phyloP scores from a whole-genome alignment of 2,888 invertebrate genomes.

The Escarpia spicata region DNA sequence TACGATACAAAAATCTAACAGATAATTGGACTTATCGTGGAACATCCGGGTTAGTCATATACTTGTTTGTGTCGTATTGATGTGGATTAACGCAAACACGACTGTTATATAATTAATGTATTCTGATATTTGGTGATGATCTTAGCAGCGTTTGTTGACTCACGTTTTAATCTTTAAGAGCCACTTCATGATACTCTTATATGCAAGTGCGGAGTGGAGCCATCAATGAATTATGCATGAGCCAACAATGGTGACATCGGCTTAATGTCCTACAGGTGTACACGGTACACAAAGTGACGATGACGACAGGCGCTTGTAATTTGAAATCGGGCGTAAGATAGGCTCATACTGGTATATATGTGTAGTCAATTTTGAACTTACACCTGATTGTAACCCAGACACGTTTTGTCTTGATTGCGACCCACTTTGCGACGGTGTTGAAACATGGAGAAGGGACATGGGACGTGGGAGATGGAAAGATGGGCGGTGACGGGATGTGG shows the following conservation, averaged over 20 bases:
- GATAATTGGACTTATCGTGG: no score
- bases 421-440: background rate
- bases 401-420: background rate
- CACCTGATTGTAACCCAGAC: background rate
- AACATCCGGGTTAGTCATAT: no score
- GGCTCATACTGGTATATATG: background rate
- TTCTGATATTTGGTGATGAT: background rate
- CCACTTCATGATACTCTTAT: background rate
- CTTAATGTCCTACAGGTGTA: background rate
- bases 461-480: no score
- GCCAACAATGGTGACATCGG: background rate
- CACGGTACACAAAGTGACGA: background rate
- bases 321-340: background rate
- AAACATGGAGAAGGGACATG: background rate
- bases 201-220: background rate
- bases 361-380: no score
- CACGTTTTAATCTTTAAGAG: background rate
- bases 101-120: constrained; percentile 5
- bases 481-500: no score
- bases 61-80: background rate
- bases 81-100: background rate
- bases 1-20: no score
- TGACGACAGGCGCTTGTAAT: background rate
- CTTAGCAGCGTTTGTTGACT: background rate
- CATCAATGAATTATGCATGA: background rate